phyloP scores from a whole-genome alignment of 1,140 invertebrate genomes.

The Zaprionus nigranus region DNA sequence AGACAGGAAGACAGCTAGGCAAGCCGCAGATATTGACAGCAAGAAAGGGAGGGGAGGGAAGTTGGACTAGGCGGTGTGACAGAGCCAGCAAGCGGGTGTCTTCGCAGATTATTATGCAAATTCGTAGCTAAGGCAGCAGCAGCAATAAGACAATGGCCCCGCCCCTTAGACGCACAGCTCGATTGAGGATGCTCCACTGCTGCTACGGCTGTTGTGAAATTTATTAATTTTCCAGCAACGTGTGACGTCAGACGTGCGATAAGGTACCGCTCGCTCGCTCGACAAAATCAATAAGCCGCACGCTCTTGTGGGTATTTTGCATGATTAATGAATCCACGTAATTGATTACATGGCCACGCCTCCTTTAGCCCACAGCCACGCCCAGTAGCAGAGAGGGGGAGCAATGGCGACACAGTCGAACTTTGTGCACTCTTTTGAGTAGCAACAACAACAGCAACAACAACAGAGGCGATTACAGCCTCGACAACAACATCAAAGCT shows the following conservation, averaged over 20 bases:
- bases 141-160: constrained; percentile 27
- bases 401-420: background rate
- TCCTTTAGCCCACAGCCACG: constrained; percentile 2
- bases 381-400: background rate
- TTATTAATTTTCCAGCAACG: constrained; percentile 30
- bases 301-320: constrained; percentile 66
- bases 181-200: constrained; percentile 15
- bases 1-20: constrained; percentile 1
- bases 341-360: constrained; percentile 76
- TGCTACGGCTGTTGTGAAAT: constrained; percentile 10
- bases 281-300: constrained; percentile 71
- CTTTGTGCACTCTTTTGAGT: constrained; percentile 13
- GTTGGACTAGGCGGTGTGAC: background rate
- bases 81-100: background rate
- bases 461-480: background rate
- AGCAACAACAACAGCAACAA: constrained; percentile 11
- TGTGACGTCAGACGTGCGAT: constrained; percentile 63
- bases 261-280: constrained; percentile 25
- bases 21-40: background rate
- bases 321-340: constrained; percentile 80
- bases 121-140: constrained; percentile 28
- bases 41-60: background rate
- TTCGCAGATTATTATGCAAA: constrained; percentile 48
- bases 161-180: constrained; percentile 12
- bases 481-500: constrained; percentile 56